These are phyloP conservation scores for Drusus annulatus DNA, from an alignment of 1,140 invertebrate species.

Conservation along the genomic window DNA sequence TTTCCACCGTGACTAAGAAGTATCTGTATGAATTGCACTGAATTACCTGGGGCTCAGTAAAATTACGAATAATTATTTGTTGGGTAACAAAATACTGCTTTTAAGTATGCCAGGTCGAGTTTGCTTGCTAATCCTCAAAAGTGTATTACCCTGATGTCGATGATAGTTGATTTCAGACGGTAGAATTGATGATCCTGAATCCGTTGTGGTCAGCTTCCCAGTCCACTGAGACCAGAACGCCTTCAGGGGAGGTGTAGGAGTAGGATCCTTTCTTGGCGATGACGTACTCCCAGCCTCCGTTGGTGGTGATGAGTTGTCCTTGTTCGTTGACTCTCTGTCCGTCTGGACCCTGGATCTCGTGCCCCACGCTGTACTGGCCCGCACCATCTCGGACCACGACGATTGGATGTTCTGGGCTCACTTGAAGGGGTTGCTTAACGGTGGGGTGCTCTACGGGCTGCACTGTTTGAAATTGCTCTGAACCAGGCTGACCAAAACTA, in stretches of 20 bases:
- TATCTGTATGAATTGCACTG: too few relatives aligned
- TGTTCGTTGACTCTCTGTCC: slow-evolving; percentile 61
- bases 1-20: too few relatives aligned
- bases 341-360: slow-evolving; percentile 55
- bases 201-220: slow-evolving; percentile 72
- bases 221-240: slow-evolving; percentile 64
- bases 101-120: too few relatives aligned
- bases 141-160: too few relatives aligned
- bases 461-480: too few relatives aligned
- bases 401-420: background rate
- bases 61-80: too few relatives aligned
- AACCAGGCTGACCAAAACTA: too few relatives aligned
- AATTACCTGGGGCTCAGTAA: too few relatives aligned
- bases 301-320: slow-evolving; percentile 60
- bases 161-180: background rate
- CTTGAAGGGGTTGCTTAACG: background rate
- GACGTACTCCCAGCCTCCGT: slow-evolving; percentile 63
- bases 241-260: slow-evolving; percentile 70
- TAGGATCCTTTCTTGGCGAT: slow-evolving; percentile 65
- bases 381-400: slow-evolving; percentile 30
- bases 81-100: too few relatives aligned
- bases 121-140: too few relatives aligned
- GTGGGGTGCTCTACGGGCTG: background rate
- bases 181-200: slow-evolving; percentile 61
- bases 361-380: slow-evolving; percentile 57